These are phyloP conservation scores for Coendou prehensilis DNA, from an alignment of 2,797 vertebrate genomes.

Conservation along the genomic window DNA sequence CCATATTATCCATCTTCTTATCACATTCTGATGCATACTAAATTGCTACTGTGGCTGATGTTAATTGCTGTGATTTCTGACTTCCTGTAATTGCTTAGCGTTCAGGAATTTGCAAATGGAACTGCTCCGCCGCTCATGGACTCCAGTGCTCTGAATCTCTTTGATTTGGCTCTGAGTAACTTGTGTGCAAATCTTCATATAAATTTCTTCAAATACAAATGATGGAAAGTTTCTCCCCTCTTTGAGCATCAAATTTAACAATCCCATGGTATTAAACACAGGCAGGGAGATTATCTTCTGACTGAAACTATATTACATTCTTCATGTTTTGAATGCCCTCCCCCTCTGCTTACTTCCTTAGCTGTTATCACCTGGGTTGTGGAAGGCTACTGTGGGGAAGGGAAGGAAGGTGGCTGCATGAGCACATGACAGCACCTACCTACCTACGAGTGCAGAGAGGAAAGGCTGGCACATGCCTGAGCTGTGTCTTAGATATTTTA, in stretches of 20 bases:
- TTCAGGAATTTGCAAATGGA: background rate
- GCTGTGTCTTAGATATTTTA: background rate
- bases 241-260: background rate
- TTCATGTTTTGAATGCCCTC: background rate
- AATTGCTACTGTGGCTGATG: background rate
- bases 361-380: background rate
- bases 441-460: background rate
- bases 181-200: background rate
- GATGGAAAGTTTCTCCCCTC: background rate
- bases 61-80: background rate
- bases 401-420: too few species aligned
- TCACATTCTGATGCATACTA: background rate
- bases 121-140: background rate
- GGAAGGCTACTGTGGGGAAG: rapidly evolving
- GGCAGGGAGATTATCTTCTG: background rate
- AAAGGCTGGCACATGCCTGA: background rate
- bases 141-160: background rate
- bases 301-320: background rate
- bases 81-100: background rate
- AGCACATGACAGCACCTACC: background rate
- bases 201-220: background rate
- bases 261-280: background rate
- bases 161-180: background rate
- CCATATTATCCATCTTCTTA: background rate
- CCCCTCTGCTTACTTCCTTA: background rate